Evolutionary conservation across 2,888 invertebrate genomes (phyloP), one percentile per base, ranked within the genome.

Genomic region (Platycheirus albimanus): DNA sequence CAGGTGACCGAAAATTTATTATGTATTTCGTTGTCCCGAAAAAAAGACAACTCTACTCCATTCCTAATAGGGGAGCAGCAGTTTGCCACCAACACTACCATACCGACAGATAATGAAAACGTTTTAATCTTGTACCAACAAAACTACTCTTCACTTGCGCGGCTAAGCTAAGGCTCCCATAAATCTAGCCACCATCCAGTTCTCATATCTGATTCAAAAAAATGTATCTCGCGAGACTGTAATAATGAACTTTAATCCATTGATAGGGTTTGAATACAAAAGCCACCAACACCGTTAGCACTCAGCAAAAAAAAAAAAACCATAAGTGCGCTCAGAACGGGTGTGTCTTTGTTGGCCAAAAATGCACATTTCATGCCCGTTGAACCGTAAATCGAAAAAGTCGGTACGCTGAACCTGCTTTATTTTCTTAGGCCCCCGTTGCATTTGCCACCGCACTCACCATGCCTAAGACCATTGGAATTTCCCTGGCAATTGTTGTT

Each of bases 1-100:
- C 71, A 72, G 77, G 78, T 78, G 78, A 83, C 69, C 67, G 67
- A 58, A 72, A 69, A 77, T 83, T 72, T 83, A 83, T 83, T 74
- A 83, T n/a, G n/a, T n/a, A n/a, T 81, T 81, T 77, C 43, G 36
- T 47, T 43, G 61, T 72, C 63, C 72, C 49, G 10, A 71, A 54
- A 78, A 66, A 41, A 63, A 36, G 19, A 13, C 56, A 10, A 38
- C 47, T 47, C 7, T 19, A 36, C 28, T 38, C 38, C 43, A 58
- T 45, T 58, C 51, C 52, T 19, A 17, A 28, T 30, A 8, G 47
- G 64, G 72, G 56, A 72, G 51, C 72, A 77, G 58, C 52, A 54
- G 8, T 54, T 58, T 41, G 6, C 28, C 61, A 28, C 45, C 36
- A 28, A 69, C 54, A 69, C 33, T 28, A 71, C 11, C 38, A 33